Evolutionary conservation across 2,888 invertebrate genomes (phyloP), one percentile per base, ranked within the genome.

Genomic region (Eretmocerus hayati): DNA sequence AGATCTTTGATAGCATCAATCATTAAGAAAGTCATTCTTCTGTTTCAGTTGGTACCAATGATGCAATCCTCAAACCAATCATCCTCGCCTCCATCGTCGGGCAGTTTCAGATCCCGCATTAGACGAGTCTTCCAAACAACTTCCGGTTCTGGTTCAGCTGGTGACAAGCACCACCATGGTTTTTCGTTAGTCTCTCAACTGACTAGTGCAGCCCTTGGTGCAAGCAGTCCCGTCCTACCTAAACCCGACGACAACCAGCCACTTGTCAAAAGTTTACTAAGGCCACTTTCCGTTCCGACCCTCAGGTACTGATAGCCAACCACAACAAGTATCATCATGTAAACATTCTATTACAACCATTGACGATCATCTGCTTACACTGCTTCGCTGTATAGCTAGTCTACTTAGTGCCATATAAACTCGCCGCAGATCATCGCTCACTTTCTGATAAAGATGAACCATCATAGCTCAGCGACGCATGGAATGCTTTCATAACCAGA

Each of bases 141-240:
- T 61, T 76, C 77, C 60, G 72, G 69, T 42, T 15, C 60, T 77
- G 50, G 76, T 78, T 19, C 75, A 77, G n/a, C 79, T 79, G 58
- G 64, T 80, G 41, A 79, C 79, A 16, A 75, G 76, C 40, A 79
- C 80, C 39, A 79, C 79, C 16, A 75, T n/a, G 74, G 72, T 58
- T 74, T 76, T 52, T 71, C 76, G 13, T 59, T 78, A 47, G 77
- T 79, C 21, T 75, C 77, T 16, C 80, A 80, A 59, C 65, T 80
- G 43, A 80, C 80, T 19, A 76, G 76, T 42, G 80, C 81, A 1
- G 80, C 80, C 2, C 69, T 80, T 13, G 80, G 80, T 63, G 80
- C 79, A 31, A 78, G 78, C 59, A 77, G 78, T 45, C 79, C 80
- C 3, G 79, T 77, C 22, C 71, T 81, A 53, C 80, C 80, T 16